phyloP scores from a whole-genome alignment of 2,113 vertebrate genomes.

The Tetrao urogallus region DNA sequence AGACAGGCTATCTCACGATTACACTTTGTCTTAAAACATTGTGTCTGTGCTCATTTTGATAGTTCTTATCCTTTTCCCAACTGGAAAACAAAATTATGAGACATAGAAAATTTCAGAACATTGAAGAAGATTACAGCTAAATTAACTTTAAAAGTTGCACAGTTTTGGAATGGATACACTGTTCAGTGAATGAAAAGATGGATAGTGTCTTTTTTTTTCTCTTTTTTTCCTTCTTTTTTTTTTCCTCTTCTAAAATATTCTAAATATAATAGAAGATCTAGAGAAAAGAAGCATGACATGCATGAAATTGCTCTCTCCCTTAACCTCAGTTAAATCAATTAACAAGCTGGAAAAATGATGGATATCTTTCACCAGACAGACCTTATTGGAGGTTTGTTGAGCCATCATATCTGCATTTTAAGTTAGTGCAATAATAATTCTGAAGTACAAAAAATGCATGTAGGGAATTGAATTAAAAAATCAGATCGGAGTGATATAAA shows the following conservation, averaged over 20 bases:
- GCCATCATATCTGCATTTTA: neutral
- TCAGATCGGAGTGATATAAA: neutral
- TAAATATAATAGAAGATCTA: neutral
- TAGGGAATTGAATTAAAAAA: constrained; percentile 14
- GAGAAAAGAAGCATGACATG: neutral
- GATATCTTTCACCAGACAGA: neutral
- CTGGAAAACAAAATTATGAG: neutral
- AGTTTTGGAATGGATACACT: neutral
- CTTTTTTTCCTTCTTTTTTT: neutral
- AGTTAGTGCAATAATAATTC: constrained; percentile 38
- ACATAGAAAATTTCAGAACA: neutral
- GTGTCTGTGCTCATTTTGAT: neutral
- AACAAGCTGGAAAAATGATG: neutral
- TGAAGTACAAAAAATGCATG: constrained; percentile 18
- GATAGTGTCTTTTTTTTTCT: neutral
- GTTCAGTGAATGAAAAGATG: neutral
- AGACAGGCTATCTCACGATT: neutral
- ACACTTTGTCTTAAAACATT: neutral
- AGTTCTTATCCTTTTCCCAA: neutral
- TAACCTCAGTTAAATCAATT: constrained; percentile 28
- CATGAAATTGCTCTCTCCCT: neutral
- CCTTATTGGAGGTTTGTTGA: constrained; percentile 14
- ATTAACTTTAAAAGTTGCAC: neutral
- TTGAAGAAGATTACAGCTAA: neutral
- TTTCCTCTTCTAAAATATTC: neutral